phyloP scores from a whole-genome alignment of 2,113 vertebrate genomes.

The Cheilinus undulatus region DNA sequence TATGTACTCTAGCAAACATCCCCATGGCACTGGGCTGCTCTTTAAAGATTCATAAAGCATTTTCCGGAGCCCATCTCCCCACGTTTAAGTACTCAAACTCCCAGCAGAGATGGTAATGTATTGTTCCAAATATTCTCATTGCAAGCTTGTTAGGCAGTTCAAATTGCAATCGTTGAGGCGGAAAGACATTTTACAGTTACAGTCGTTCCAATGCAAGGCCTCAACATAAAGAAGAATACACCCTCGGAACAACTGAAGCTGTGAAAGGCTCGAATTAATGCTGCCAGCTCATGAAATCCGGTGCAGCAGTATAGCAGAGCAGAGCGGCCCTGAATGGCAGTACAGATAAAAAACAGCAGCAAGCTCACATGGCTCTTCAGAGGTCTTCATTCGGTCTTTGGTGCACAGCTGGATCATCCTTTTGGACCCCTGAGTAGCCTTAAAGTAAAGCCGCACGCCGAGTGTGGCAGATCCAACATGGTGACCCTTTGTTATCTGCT shows the following conservation, averaged over 20 bases:
- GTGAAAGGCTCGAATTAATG: constrained; percentile 27
- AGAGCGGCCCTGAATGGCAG: constrained; percentile 43
- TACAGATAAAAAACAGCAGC: constrained; percentile 49
- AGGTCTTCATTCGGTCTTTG: constrained; percentile 66
- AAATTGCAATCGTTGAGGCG: constrained; percentile 58
- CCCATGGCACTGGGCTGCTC: constrained; percentile 52
- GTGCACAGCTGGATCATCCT: constrained; percentile 73
- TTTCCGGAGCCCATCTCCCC: constrained; percentile 58
- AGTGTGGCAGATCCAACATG: constrained; percentile 58
- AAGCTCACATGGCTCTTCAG: constrained; percentile 42
- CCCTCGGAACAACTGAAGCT: constrained; percentile 17
- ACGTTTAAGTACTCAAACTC: constrained; percentile 55
- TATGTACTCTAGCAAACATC: constrained; percentile 60
- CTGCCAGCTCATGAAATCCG: constrained; percentile 41
- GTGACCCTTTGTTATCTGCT: constrained; percentile 74
- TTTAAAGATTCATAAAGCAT: constrained; percentile 74
- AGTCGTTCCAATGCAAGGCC: constrained; percentile 48
- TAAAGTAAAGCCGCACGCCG: constrained; percentile 31
- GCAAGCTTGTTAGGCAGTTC: constrained; percentile 70
- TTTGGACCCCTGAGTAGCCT: constrained; percentile 57
- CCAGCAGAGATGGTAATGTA: constrained; percentile 62
- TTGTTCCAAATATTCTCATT: constrained; percentile 64
- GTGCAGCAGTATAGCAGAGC: constrained; percentile 18
- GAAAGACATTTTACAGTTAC: constrained; percentile 65
- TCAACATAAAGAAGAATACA: constrained; percentile 51